These are phyloP conservation scores for Eupithecia tripunctaria DNA, from an alignment of 2,888 invertebrate genomes.

Conservation along the genomic window DNA sequence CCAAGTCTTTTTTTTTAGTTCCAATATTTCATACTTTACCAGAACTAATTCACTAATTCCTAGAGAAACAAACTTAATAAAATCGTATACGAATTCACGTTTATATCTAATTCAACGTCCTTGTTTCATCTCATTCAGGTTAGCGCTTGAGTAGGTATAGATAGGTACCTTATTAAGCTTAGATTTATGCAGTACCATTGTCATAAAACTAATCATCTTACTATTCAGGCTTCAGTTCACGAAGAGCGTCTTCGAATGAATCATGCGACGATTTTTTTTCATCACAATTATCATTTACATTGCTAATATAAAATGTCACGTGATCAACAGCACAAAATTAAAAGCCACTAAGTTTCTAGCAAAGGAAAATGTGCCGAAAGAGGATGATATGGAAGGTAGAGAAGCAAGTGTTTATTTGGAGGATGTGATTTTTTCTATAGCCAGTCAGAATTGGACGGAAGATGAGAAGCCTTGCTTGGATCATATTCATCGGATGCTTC, in stretches of 20 bases:
- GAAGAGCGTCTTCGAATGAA: conserved; percentile 30
- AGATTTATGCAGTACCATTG: conserved; percentile 13
- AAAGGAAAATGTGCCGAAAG: conserved; percentile 34
- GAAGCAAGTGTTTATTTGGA: conserved; percentile 68
- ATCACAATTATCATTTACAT: conserved; percentile 31
- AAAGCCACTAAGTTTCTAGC: conserved; percentile 37
- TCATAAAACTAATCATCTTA: conserved; percentile 57
- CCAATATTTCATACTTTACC: too few species aligned
- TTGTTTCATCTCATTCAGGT: not conserved
- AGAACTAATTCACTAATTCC: not conserved
- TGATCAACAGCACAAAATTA: conserved; percentile 48
- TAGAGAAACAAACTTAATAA: not conserved
- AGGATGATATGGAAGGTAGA: conserved; percentile 40
- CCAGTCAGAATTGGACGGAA: conserved; percentile 67
- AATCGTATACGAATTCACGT: not conserved
- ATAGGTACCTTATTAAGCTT: not conserved
- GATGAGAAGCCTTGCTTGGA: conserved; percentile 69
- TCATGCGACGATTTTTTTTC: conserved; percentile 54
- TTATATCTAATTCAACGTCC: not conserved
- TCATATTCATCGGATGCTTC: conserved; percentile 64
- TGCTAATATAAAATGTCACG: conserved; percentile 46
- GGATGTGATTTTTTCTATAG: conserved; percentile 69
- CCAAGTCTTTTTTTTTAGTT: too few species aligned
- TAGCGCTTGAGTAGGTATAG: not conserved
- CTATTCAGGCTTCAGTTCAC: conserved; percentile 54